phyloP scores from a whole-genome alignment of 2,797 vertebrate species.

The Spatula clypeata region DNA sequence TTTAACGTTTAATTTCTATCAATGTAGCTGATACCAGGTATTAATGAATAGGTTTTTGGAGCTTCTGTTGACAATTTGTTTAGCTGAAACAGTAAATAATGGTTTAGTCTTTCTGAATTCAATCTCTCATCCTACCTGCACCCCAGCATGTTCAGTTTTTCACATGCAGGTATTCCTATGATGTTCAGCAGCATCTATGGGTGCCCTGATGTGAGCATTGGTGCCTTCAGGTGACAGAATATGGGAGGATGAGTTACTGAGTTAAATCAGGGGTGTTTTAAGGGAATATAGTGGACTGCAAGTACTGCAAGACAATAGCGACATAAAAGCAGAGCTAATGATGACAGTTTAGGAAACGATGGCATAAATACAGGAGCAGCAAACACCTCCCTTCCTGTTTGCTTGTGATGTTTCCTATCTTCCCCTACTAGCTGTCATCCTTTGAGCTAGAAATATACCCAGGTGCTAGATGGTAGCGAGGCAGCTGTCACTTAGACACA shows the following conservation, averaged over 20 bases:
- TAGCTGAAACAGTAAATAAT: not conserved
- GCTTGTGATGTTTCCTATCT: not conserved
- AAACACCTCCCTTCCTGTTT: not conserved
- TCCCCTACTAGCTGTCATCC: not conserved
- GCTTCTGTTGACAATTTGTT: not conserved
- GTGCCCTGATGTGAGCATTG: not conserved
- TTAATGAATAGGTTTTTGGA: not conserved
- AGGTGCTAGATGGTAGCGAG: not conserved
- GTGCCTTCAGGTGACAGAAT: not conserved
- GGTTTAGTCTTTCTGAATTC: not conserved
- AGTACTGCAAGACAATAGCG: not conserved
- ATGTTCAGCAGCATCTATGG: not conserved
- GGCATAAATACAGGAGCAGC: not conserved
- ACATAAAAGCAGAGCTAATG: not conserved
- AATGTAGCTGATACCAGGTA: not conserved
- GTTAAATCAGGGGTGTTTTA: not conserved
- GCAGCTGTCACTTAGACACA: not conserved
- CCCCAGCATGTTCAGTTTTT: not conserved
- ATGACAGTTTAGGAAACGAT: not conserved
- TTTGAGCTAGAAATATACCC: not conserved
- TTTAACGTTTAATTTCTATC: not conserved
- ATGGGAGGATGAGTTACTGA: not conserved
- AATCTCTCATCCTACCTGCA: not conserved
- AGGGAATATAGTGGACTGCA: not conserved
- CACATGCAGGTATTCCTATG: not conserved